Evolutionary conservation across 1,140 invertebrate species (phyloP).

Genomic region (Drosophila lini): DNA sequence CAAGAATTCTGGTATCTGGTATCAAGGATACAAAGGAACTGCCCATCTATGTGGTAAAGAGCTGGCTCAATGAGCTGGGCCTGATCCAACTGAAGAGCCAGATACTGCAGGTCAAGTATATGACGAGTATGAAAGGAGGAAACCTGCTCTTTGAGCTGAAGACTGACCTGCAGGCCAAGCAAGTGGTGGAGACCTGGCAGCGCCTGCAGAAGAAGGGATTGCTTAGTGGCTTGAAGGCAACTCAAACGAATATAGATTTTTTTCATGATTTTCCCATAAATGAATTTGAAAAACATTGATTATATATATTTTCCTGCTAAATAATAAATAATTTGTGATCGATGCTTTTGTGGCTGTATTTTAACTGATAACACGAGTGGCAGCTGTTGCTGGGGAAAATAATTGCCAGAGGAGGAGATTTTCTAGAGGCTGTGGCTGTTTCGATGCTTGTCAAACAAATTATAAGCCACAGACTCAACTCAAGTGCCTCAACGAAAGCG

Average conservation of each 20-base stretch:
- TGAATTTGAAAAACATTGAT: no score
- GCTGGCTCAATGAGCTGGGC: conserved; percentile 8
- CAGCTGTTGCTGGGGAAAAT: conserved; percentile 2
- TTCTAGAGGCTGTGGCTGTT: conserved; percentile 33
- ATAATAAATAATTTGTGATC: conserved; percentile 2
- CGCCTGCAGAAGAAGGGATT: not conserved
- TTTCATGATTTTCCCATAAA: conserved; percentile 1
- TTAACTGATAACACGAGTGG: not conserved
- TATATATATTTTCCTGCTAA: not conserved
- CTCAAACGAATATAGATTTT: conserved; percentile 1
- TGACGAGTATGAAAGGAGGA: not conserved
- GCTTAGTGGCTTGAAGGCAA: not conserved
- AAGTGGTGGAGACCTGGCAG: conserved; percentile 2
- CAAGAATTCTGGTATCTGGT: conserved; percentile 14
- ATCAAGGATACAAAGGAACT: not conserved
- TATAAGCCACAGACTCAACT: conserved; percentile 68
- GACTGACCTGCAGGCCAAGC: conserved; percentile 17
- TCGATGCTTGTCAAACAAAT: conserved; percentile 79
- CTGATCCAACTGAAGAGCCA: conserved; percentile 26
- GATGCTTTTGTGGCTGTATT: not conserved
- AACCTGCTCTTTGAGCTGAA: conserved; percentile 28
- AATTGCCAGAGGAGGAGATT: conserved; percentile 1
- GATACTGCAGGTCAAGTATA: conserved; percentile 25
- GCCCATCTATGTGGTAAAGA: not conserved
- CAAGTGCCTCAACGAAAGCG: conserved; percentile 64